Conservation (phyloP, 1,140 invertebrate species). For the Eurosta solidaginis region DNA sequence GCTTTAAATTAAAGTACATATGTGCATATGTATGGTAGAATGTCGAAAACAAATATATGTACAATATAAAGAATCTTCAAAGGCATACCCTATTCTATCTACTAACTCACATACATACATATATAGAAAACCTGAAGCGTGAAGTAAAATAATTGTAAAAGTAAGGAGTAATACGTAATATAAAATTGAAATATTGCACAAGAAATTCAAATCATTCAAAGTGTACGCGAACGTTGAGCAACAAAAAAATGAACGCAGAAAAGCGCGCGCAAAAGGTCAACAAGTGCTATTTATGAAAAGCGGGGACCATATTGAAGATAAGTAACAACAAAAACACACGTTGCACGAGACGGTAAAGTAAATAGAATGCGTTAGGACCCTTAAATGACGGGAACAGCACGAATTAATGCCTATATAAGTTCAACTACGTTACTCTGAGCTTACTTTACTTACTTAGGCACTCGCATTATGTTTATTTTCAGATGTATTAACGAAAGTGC, state of each 20-base stretch:
- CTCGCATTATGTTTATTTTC: not conserved
- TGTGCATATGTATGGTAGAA: too few relatives aligned
- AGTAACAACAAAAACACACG: constrained; percentile 11
- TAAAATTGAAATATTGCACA: not conserved
- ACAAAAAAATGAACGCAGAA: not conserved
- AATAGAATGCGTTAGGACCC: not conserved
- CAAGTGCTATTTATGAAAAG: constrained; percentile 19
- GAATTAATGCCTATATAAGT: not conserved
- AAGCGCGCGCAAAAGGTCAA: constrained; percentile 4
- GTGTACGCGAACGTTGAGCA: not conserved
- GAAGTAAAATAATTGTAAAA: too few relatives aligned
- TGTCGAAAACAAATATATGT: too few relatives aligned
- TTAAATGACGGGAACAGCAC: constrained; percentile 1
- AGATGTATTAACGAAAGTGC: not conserved
- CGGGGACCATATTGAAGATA: not conserved
- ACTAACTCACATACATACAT: too few relatives aligned
- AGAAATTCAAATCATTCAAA: not conserved
- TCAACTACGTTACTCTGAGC: not conserved
- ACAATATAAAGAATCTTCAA: too few relatives aligned
- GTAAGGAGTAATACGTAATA: too few relatives aligned
- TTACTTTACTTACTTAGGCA: not conserved
- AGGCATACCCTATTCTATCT: too few relatives aligned
- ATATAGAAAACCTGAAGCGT: too few relatives aligned
- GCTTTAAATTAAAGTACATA: too few relatives aligned
- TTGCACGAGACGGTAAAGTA: not conserved